phyloP scores from a whole-genome alignment of 2,888 invertebrate genomes.

The Drosophila sordidapex region DNA sequence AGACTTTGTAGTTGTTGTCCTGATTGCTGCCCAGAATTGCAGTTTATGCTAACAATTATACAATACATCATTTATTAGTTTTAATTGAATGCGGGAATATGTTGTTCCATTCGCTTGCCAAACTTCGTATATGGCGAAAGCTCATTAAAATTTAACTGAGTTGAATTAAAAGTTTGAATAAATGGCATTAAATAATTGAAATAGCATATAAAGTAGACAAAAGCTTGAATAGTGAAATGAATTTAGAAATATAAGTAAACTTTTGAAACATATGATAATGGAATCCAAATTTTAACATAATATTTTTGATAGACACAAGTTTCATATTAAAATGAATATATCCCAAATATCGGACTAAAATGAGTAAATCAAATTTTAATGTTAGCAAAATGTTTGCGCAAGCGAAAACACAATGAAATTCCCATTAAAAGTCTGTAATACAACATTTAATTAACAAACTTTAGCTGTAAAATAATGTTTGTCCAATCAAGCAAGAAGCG shows the following conservation, averaged over 20 bases:
- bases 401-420: not conserved
- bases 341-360: not conserved
- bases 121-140: slow-evolving; percentile 10
- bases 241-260: not conserved
- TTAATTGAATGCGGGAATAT: slow-evolving; percentile 61
- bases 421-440: not conserved
- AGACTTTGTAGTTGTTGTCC: not conserved
- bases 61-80: slow-evolving; percentile 68
- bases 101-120: slow-evolving; percentile 6
- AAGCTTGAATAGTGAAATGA: not conserved
- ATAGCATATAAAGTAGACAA: not conserved
- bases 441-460: slow-evolving; percentile 1
- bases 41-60: slow-evolving; percentile 65
- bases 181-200: not conserved
- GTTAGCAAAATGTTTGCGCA: not conserved
- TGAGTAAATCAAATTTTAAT: not conserved
- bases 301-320: not conserved
- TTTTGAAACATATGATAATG: not conserved
- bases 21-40: slow-evolving; percentile 37
- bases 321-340: not conserved
- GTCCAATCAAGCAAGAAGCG: slow-evolving; percentile 22
- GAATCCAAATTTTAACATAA: not conserved
- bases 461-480: slow-evolving; percentile 7
- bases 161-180: slow-evolving; percentile 1
- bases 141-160: slow-evolving; percentile 55